Evolutionary conservation across 2,113 vertebrate species (phyloP), one percentile per base, ranked within the genome.

Genomic region (Corydoras sp.): DNA sequence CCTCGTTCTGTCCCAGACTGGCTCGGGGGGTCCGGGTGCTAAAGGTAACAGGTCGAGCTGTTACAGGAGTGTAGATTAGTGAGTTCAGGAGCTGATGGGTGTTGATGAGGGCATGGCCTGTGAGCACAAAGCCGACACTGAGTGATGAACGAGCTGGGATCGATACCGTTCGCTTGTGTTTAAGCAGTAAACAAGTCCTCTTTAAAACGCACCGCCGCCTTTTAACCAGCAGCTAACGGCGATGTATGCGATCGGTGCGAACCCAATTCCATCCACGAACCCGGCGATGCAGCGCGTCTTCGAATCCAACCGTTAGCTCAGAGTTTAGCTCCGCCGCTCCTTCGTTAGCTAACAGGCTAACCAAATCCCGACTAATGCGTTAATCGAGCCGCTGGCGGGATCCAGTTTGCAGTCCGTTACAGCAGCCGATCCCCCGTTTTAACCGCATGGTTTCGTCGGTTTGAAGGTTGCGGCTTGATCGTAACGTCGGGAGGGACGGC

Each of bases 121-220:
- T 72, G 7, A 80, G 81, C 86, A 88, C 85, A 86, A 86, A 89
- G 84, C 81, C 62, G 65, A 82, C 73, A 18, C 64, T 48, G 11
- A 73, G 85, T 84, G 86, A 87, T 85, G 84, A 82, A 82, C 75
- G 78, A 82, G 83, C 82, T 86, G 83, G 60, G 4, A 83, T 86
- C 83, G 83, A 88, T 86, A 82, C 80, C 58, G 80, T 56, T 79
- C 50, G 66, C 66, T 59, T 79, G 73, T 65, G 78, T 76, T 74
- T 68, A 76, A 80, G 72, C 74, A 65, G 55, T 77, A 77, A 76
- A 83, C 77, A 79, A 78, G 77, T 24, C 18, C 18, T 24, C 68
- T 72, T 67, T 65, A 24, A 72, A 53, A 64, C 5, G 29, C 68
- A 31, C 55, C 35, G 12, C 51, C 62, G 71, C 66, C 62, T 60